These are phyloP conservation scores for Schizaphis graminum DNA, from an alignment of 2,888 invertebrate genomes.

Conservation along the genomic window DNA sequence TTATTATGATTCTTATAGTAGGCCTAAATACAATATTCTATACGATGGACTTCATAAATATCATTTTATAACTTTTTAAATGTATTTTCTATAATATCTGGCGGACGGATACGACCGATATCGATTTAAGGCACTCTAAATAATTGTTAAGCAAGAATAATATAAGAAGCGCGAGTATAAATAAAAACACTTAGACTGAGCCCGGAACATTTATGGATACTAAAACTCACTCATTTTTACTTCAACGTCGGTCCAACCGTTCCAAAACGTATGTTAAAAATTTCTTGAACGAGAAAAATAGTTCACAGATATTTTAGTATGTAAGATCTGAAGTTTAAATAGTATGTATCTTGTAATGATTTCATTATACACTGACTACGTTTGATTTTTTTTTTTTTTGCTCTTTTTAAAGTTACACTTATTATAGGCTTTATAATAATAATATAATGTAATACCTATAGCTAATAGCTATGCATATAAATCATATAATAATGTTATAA, in stretches of 20 bases:
- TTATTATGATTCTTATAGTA: neutral
- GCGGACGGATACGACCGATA: neutral
- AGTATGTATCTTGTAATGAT: neutral
- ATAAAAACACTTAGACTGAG: neutral
- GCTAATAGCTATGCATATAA: neutral
- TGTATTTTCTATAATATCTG: neutral
- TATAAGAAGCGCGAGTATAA: neutral
- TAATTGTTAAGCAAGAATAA: neutral
- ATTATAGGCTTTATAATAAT: neutral
- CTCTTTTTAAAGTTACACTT: neutral
- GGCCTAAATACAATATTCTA: neutral
- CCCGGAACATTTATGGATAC: neutral
- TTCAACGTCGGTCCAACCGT: neutral
- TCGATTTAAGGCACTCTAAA: conserved; percentile 2
- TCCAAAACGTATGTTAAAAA: neutral
- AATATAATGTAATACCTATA: neutral
- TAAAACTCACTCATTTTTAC: neutral
- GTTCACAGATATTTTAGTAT: neutral
- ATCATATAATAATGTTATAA: neutral
- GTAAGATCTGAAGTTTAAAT: neutral
- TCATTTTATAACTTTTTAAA: neutral
- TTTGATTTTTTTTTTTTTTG: neutral
- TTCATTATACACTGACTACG: neutral
- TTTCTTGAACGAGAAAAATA: neutral
- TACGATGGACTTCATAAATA: neutral